Conservation (phyloP, 2,113 vertebrate genomes). For the Mus musculus region GRCm39 chr5:129527001-129527500, state of each 20-base stretch:
- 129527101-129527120: background rate
- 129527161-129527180: background rate
- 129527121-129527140: background rate
- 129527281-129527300: background rate
- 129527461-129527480: background rate
- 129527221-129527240: background rate
- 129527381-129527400: background rate
- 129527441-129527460: background rate
- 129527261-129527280: background rate
- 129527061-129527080: background rate
- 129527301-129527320: background rate
- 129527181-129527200: background rate
- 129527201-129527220: background rate
- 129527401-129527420: background rate
- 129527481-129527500: background rate
- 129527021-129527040: background rate
- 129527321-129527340: background rate
- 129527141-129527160: background rate
- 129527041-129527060: background rate
- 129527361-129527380: background rate
- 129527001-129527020: background rate
- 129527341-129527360: background rate
- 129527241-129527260: background rate
- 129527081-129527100: background rate
- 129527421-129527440: fast-evolving